Percentiles rank a stretch among this genome's conserved stretches.
Conservation (phyloP, 2,888 invertebrate species). For the Ophion obscuratus region DNA sequence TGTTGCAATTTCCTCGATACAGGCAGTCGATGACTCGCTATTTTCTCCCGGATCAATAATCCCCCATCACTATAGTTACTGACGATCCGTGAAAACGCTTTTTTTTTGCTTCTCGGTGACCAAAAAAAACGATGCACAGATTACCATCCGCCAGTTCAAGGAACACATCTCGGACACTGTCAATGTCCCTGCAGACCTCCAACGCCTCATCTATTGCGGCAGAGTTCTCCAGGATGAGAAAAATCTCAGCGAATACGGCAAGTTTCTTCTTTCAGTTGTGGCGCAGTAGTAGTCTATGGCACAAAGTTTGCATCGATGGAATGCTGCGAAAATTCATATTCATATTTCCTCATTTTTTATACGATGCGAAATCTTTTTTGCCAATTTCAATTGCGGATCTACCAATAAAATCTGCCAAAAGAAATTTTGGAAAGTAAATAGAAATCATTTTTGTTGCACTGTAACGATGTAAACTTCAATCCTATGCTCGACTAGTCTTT, state of each 20-base stretch:
- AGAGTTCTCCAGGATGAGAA: constrained; percentile 95
- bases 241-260: constrained; percentile 93
- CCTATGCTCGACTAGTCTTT: too few species aligned
- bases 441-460: too few species aligned
- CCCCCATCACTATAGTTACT: constrained; percentile 10
- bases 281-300: too few species aligned
- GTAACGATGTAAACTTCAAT: too few species aligned
- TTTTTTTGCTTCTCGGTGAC: constrained; percentile 63
- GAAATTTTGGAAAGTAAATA: too few species aligned
- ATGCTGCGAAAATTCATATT: too few species aligned
- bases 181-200: constrained; percentile 91
- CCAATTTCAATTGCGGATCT: too few species aligned
- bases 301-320: too few species aligned
- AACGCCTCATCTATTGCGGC: constrained; percentile 97
- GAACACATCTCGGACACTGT: constrained; percentile 91
- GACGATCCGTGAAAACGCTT: neutral
- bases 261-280: constrained; percentile 54
- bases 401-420: too few species aligned
- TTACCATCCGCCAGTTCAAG: constrained; percentile 93
- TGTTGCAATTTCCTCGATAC: neutral
- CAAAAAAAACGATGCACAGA: constrained; percentile 84
- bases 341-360: too few species aligned
- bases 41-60: constrained; percentile 5
- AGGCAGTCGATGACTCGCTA: neutral
- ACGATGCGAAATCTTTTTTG: too few species aligned